Evolutionary conservation across 64 coral and sea anemone genomes (phyloP), one percentile per base, ranked within the genome.

Genomic region (Acropora tenuis): DNA sequence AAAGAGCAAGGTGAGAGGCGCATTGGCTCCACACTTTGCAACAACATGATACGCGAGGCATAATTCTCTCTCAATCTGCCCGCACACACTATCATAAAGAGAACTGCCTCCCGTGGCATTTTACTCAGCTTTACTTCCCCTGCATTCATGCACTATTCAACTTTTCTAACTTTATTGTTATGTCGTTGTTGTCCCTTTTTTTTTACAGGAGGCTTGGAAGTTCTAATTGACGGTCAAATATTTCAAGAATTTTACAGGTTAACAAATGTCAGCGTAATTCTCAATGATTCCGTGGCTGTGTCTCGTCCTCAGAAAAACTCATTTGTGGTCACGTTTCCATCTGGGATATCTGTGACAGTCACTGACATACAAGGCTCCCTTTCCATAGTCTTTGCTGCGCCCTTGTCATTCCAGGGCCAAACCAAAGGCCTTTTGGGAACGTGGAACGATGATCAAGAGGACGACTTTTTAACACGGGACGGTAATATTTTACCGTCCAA

Each of bases 361-460:
- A 91, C 81, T 19, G 80, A 91, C 18, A 17, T 84, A 43, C 81
- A 91, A 84, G 81, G 16, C 6, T 73, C 81, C 2, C 72, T 91
- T 50, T 52, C 90, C 16, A 91, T 91, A 78, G 60, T 82, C 12
- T 71, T 82, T 74, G 89, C 89, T 1, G 59, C 78, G 3, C 89
- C 89, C 10, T 15, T 8, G 41, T 42, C 46, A 55, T 90, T 90
- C 19, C 67, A 82, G 15, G 72, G 73, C 15, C 57, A 90, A 46
- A 94, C 93, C 12, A 78, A 78, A 15, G 93, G 93, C 17, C 76
- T 95, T n/a, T 50, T 95, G 18, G 93, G 93, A 12, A 78, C 60
- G 44, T 95, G 89, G 82, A 95, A 90, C 47, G 93, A 44, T 46
- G 53, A 80, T 41, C 76, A 63, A 46, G 15, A 44, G 0, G 93